Conservation (phyloP, 2,888 invertebrate genomes). For the Pyralis farinalis region DNA sequence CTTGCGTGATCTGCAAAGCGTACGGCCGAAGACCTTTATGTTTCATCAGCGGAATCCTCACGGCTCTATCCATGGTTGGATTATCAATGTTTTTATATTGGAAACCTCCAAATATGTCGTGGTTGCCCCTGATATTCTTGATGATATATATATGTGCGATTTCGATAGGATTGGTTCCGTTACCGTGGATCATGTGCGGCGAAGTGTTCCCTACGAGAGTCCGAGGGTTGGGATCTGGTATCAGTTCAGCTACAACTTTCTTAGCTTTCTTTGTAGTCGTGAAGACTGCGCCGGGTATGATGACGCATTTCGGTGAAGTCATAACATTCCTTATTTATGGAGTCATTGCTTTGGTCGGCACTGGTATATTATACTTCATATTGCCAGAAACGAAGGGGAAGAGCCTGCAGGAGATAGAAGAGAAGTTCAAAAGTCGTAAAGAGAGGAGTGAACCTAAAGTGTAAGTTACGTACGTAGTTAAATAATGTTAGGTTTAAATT, state of each 20-base stretch:
- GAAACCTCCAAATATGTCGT: conserved; percentile 59
- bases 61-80: conserved; percentile 80
- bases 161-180: conserved; percentile 82
- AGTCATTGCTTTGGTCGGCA: conserved; percentile 78
- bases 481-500: conserved; percentile 23
- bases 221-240: conserved; percentile 84
- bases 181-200: conserved; percentile 89
- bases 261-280: conserved; percentile 84
- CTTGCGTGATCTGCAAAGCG: conserved; percentile 82
- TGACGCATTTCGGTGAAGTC: conserved; percentile 76
- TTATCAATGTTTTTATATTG: conserved; percentile 72
- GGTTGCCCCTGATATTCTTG: conserved; percentile 75
- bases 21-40: conserved; percentile 84
- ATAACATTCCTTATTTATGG: conserved; percentile 85
- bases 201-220: conserved; percentile 85
- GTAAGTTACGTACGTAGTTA: conserved; percentile 28
- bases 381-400: conserved; percentile 87
- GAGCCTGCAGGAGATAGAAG: conserved; percentile 85
- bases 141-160: conserved; percentile 82
- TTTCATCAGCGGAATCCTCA: conserved; percentile 83
- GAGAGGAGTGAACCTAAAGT: conserved; percentile 32
- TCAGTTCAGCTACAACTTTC: conserved; percentile 84
- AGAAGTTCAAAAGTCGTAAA: conserved; percentile 55
- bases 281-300: conserved; percentile 84
- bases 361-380: conserved; percentile 78